Evolutionary conservation across 1,140 invertebrate genomes (phyloP).

Genomic region (Zaprionus nigranus): DNA sequence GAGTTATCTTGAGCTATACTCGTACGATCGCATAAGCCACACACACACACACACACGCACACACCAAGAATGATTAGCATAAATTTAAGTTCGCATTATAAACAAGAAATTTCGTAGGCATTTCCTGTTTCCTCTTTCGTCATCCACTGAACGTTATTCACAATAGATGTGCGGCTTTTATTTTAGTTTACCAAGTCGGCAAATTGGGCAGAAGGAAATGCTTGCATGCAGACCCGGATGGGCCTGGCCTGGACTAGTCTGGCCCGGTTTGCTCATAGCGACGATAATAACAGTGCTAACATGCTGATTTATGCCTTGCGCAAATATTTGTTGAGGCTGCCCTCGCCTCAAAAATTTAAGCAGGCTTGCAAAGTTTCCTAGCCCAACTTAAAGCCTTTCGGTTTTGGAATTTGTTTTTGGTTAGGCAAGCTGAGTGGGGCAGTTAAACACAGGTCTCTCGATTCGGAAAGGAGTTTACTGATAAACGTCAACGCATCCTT

Average conservation of each 20-base stretch:
- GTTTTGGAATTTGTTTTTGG: not conserved
- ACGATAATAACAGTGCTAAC: conserved; percentile 68
- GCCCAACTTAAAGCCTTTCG: conserved; percentile 12
- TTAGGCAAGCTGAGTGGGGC: not conserved
- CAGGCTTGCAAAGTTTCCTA: conserved; percentile 21
- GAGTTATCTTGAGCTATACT: conserved; percentile 16
- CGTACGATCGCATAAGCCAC: conserved; percentile 21
- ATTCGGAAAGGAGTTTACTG: not conserved
- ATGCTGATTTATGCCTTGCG: conserved; percentile 71
- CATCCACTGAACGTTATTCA: conserved; percentile 25
- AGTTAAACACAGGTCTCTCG: not conserved
- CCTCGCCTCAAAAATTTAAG: conserved; percentile 16
- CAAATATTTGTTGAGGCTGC: conserved; percentile 63
- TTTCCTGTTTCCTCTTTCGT: conserved; percentile 14
- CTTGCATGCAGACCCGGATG: not conserved
- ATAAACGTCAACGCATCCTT: not conserved
- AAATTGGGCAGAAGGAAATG: conserved; percentile 49
- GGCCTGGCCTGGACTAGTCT: not conserved
- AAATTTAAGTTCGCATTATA: conserved; percentile 73
- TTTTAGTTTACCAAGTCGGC: conserved; percentile 43
- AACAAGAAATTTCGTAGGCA: conserved; percentile 62
- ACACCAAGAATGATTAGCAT: conserved; percentile 60
- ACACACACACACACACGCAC: not conserved
- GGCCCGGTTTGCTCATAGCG: conserved; percentile 40
- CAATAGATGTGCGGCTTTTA: conserved; percentile 16